Evolutionary conservation across 30 jellyfish, hydroid and myxozoan species (phyloP).

Genomic region (Hydractinia symbiolongicarpus): DNA sequence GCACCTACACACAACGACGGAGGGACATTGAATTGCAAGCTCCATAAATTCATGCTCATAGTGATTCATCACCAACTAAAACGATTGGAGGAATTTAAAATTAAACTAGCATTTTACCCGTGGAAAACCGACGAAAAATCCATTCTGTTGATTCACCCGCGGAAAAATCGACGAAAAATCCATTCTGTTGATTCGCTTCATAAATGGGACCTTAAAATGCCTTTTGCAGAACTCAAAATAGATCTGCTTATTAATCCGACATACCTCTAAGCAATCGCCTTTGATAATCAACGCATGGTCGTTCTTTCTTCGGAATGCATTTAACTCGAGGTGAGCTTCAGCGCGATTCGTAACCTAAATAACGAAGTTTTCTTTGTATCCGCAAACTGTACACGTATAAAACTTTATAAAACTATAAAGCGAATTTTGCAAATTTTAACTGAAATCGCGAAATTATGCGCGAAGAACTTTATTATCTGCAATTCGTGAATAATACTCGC

Average conservation of each 20-base stretch:
- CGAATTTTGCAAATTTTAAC: no score
- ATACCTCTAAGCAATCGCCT: constrained; percentile 92
- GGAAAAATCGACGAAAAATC: no score
- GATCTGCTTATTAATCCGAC: neutral
- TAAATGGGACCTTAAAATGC: no score
- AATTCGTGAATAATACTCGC: no score
- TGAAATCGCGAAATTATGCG: no score
- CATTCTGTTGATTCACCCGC: neutral
- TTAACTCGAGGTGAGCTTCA: constrained; percentile 91
- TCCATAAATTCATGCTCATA: constrained; percentile 98
- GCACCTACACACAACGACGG: constrained; percentile 98
- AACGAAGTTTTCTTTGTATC: no score
- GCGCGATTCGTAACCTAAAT: constrained; percentile 88
- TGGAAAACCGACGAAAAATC: no score
- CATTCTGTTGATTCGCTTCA: neutral
- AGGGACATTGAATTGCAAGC: constrained; percentile 98
- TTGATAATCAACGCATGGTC: constrained; percentile 90
- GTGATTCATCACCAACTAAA: constrained; percentile 72
- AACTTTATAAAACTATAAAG: no score
- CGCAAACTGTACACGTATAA: no score
- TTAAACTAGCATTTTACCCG: no score
- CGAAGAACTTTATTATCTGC: no score
- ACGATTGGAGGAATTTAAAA: neutral
- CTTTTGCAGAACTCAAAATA: no score
- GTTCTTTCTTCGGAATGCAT: constrained; percentile 84